Evolutionary conservation across 2,888 invertebrate genomes (phyloP), one percentile per base, ranked within the genome.

Genomic region (Steinernema carpocapsae): DNA sequence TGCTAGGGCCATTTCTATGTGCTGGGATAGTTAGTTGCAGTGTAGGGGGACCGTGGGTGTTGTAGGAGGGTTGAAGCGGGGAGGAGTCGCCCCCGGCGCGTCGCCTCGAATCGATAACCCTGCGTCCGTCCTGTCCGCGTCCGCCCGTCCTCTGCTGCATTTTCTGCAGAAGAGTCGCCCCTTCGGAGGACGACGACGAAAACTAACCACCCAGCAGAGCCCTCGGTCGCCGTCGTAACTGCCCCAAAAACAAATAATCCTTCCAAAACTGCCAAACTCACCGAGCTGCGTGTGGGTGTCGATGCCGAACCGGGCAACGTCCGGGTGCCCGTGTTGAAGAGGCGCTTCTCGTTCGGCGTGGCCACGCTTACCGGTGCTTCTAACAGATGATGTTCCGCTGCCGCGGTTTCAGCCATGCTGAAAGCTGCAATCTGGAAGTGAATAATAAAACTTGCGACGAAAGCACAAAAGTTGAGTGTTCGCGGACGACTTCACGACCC

Each of bases 61-160:
- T 56, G 56, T 56, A 19, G 56, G 56, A n/a, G 56, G 24, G 12
- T 64, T 64, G 64, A 64, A 29, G 64, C 29, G 32, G 32, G 64
- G 64, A 64, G 29, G 32, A 64, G 64, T 64, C 64, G 64, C 64
- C 64, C 64, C 64, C 64, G 64, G 29, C 64, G 32, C 64, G 64
- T 32, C 37, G 64, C 64, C 64, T 64, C 29, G 29, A 64, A 64
- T 64, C 64, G 37, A 64, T 64, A 64, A 37, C 64, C 64, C 64
- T 64, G 64, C 22, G 64, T 64, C 64, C 64, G 64, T 64, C 64
- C 32, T 32, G 56, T 51, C 51, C 51, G 51, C 19, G 51, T 51
- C 51, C 56, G 64, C 32, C 64, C 24, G 64, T 17, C 26, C 64
- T 26, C 29, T 29, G 64, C 56, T 56, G 56, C 64, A 64, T 29